Percentiles rank a stretch among this genome's conserved stretches.
These are phyloP conservation scores for Choreutis nemorana DNA, from an alignment of 2,888 invertebrate species.

Conservation along the genomic window DNA sequence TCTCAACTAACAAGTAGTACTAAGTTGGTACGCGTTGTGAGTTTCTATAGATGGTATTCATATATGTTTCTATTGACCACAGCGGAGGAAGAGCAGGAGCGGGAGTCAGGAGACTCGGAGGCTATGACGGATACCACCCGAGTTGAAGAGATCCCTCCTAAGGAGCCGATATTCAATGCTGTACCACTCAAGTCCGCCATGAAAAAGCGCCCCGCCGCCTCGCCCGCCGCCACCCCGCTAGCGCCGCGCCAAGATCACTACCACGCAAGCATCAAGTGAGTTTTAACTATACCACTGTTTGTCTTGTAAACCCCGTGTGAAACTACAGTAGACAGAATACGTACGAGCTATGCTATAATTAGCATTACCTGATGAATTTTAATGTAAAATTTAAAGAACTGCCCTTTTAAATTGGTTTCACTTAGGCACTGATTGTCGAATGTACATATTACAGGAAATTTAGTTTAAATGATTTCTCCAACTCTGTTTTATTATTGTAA, in stretches of 20 bases:
- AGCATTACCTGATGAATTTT: too few species aligned
- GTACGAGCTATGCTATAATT: too few species aligned
- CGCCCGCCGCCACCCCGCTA: conserved; percentile 48
- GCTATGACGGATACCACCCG: conserved; percentile 78
- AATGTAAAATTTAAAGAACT: too few species aligned
- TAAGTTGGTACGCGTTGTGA: too few species aligned
- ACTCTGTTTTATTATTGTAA: too few species aligned
- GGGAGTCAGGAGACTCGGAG: conserved; percentile 70
- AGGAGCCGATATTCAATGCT: conserved; percentile 90
- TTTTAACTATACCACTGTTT: conserved; percentile 13
- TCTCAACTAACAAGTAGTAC: too few species aligned
- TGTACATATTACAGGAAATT: too few species aligned
- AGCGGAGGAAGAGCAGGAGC: conserved; percentile 70
- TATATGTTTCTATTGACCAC: conserved; percentile 27
- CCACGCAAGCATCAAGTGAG: conserved; percentile 82
- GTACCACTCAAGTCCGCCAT: conserved; percentile 92
- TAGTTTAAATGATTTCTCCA: too few species aligned
- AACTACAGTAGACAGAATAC: too few species aligned
- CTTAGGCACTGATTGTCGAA: too few species aligned
- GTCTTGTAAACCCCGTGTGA: too few species aligned
- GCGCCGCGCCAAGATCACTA: conserved; percentile 74
- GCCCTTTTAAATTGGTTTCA: too few species aligned
- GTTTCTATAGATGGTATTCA: neutral
- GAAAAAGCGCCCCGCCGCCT: conserved; percentile 79
- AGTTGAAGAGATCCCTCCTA: conserved; percentile 91